A percentile compares a stretch with the other conserved stretches of the same genome.
These are phyloP conservation scores for Chondrilla cf. caribensis DNA, from an alignment of 37 sponge, comb jelly and placozoan species.

Conservation along the genomic window DNA sequence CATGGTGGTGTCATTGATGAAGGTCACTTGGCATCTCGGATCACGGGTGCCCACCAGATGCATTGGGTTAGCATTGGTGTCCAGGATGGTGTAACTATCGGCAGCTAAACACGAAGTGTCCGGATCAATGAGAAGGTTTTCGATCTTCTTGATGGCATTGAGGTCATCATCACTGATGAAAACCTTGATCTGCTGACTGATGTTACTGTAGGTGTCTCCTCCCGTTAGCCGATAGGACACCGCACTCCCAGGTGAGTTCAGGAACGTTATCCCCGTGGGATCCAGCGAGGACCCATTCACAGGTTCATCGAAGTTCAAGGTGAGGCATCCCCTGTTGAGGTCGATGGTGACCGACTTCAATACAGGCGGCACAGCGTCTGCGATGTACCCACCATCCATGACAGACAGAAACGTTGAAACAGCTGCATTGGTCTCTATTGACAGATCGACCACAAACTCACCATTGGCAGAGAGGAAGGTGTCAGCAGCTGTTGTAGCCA, in stretches of 20 bases:
- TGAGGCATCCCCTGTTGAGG: slow-evolving; percentile 54
- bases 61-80: slow-evolving; percentile 74
- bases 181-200: slow-evolving; percentile 61
- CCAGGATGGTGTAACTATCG: slow-evolving; percentile 34
- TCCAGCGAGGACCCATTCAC: slow-evolving; percentile 63
- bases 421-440: slow-evolving; percentile 42
- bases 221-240: slow-evolving; percentile 48
- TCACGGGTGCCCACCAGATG: slow-evolving; percentile 14
- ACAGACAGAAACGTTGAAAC: neutral
- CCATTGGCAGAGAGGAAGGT: slow-evolving; percentile 42
- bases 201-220: slow-evolving; percentile 66
- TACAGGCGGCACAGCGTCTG: slow-evolving; percentile 57
- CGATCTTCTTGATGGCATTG: slow-evolving; percentile 62
- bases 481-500: slow-evolving; percentile 57
- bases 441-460: slow-evolving; percentile 56
- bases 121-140: slow-evolving; percentile 43
- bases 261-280: slow-evolving; percentile 59
- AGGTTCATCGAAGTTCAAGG: slow-evolving; percentile 84
- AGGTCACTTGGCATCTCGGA: slow-evolving; percentile 44
- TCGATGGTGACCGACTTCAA: slow-evolving; percentile 50
- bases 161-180: slow-evolving; percentile 47
- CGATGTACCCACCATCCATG: neutral
- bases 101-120: slow-evolving; percentile 49
- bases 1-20: slow-evolving; percentile 67
- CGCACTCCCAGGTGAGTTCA: neutral